Conservation (phyloP, 2,113 vertebrate species). For the Tetrao urogallus region DNA sequence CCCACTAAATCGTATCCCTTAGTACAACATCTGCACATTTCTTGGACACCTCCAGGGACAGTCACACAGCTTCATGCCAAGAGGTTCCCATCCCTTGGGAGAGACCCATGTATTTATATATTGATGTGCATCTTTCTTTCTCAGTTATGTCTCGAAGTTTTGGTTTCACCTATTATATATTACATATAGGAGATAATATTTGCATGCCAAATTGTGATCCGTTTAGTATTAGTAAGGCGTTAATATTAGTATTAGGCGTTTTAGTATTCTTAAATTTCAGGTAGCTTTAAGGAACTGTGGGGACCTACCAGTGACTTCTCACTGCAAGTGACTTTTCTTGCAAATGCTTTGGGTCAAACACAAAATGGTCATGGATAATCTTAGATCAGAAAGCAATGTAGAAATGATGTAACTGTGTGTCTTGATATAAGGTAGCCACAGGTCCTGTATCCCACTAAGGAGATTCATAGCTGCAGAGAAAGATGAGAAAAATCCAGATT, state of each 20-base stretch:
- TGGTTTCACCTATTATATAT: neutral
- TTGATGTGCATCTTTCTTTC: neutral
- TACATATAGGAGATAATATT: neutral
- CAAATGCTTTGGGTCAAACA: neutral
- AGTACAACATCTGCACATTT: too few species aligned
- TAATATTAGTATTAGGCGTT: too few species aligned
- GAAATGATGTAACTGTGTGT: neutral
- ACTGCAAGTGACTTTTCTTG: neutral
- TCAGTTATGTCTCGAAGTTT: neutral
- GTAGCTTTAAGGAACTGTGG: conserved; percentile 13
- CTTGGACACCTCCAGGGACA: too few species aligned
- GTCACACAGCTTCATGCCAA: too few species aligned
- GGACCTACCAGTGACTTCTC: neutral
- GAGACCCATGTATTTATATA: neutral
- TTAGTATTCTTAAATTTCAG: conserved; percentile 2
- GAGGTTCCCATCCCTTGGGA: too few species aligned
- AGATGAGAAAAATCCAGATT: neutral
- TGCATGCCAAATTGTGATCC: neutral
- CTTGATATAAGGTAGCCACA: neutral
- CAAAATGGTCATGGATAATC: neutral
- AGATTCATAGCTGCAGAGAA: neutral
- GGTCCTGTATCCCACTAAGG: neutral
- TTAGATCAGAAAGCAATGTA: neutral
- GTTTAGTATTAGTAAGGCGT: too few species aligned
- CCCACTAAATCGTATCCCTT: too few species aligned